Evolutionary conservation across 2,888 invertebrate species (phyloP), one percentile per base, ranked within the genome.

Genomic region (Belgica antarctica): DNA sequence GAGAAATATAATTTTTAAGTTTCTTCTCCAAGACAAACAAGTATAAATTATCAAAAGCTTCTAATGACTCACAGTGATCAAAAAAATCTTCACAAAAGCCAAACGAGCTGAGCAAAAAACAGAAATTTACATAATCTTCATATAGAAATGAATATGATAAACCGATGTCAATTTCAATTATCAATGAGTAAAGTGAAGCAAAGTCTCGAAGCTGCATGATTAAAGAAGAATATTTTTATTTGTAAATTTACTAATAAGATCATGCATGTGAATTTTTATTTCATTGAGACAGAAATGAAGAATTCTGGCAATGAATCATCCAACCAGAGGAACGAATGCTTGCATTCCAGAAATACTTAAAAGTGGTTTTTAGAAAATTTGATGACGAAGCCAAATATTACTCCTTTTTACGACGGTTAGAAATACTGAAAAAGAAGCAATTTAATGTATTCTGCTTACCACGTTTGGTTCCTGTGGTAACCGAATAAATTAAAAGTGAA

Each of bases 91-190:
- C 28, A 36, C 52, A 52, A 52, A 8, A 52, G 52, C 52, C 52
- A 22, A 22, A 22, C 17, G 52, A 62, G 31, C 17, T 15, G 31
- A 62, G 17, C 15, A 34, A n/a, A n/a, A n/a, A n/a, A n/a, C n/a
- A n/a, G n/a, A n/a, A 62, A 34, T 62, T 62, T 24, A 5, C 62
- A 62, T 62, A 62, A 62, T 52, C 22, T 19, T 41, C 62, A 62
- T 31, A 22, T 62, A 31, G 62, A 62, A 25, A 31, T 62, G 25
- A 62, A 34, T 17, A 34, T 62, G 62, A 62, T 34, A 62, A 62
- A 62, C 17, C 62, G 41, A 62, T 62, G 62, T 62, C 62, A 62
- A 62, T 62, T 62, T 62, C 34, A 62, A 62, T 62, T 62, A 62
- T 24, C 62, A 36, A 62, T 62, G 62, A 62, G 17, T 24, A 62